Evolutionary conservation across 2,888 invertebrate genomes (phyloP).

Genomic region (Camptogramma bilineatum): DNA sequence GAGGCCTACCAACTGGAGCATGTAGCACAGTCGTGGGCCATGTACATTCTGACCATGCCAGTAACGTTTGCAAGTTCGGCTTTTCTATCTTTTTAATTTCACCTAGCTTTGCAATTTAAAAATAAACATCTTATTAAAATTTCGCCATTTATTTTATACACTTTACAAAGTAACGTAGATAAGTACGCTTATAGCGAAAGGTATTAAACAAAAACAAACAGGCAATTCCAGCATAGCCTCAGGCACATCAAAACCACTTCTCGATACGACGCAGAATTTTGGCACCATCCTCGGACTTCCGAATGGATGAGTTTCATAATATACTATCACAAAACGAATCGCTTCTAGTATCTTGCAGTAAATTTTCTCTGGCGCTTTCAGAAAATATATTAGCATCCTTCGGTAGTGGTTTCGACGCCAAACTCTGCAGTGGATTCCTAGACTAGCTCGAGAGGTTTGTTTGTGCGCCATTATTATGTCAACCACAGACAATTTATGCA

Average conservation of each 20-base stretch:
- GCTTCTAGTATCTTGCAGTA: conserved; percentile 17
- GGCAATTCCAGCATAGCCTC: conserved; percentile 15
- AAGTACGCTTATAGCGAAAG: too few relatives aligned
- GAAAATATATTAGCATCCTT: conserved; percentile 22
- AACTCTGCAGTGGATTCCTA: conserved; percentile 5
- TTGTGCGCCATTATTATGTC: conserved; percentile 21
- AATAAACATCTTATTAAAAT: too few relatives aligned
- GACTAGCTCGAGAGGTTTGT: conserved; percentile 10
- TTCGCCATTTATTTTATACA: too few relatives aligned
- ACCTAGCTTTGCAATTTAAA: too few relatives aligned
- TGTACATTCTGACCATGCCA: too few relatives aligned
- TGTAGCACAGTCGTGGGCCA: too few relatives aligned
- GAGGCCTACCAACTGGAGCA: too few relatives aligned
- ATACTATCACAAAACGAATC: conserved; percentile 16
- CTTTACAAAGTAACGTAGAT: too few relatives aligned
- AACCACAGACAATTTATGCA: conserved; percentile 27
- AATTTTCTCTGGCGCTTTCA: conserved; percentile 15
- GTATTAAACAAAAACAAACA: conserved; percentile 6
- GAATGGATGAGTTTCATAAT: conserved; percentile 13
- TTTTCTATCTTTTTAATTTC: too few relatives aligned
- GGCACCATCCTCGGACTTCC: conserved; percentile 14
- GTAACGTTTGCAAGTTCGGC: too few relatives aligned
- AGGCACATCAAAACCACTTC: conserved; percentile 21
- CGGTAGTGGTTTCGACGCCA: conserved; percentile 17
- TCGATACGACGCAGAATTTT: conserved; percentile 22